These are phyloP conservation scores for Linurgus olivaceus DNA, from an alignment of 2,797 vertebrate species.

Conservation along the genomic window DNA sequence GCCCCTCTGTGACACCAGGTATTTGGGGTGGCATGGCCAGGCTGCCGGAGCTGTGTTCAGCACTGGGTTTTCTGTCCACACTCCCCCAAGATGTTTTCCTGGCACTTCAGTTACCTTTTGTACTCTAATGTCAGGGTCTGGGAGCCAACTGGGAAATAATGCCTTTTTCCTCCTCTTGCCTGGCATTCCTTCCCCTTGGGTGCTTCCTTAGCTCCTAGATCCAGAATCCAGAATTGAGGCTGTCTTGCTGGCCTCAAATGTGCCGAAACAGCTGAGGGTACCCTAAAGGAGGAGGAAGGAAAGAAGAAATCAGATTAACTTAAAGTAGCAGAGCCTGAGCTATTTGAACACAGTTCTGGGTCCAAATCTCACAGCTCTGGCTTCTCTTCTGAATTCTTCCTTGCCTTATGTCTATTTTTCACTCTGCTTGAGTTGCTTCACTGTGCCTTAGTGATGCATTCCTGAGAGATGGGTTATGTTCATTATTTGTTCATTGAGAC, in stretches of 20 bases:
- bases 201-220: background rate
- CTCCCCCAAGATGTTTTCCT: background rate
- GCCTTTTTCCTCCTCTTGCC: background rate
- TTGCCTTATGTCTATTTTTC: background rate
- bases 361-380: background rate
- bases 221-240: background rate
- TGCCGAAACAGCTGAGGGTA: background rate
- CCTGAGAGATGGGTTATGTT: background rate
- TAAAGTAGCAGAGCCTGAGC: background rate
- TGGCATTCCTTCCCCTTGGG: background rate
- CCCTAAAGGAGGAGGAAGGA: background rate
- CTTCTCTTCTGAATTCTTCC: background rate
- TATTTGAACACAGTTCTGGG: background rate
- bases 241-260: background rate
- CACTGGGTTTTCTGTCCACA: background rate
- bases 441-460: background rate
- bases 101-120: background rate
- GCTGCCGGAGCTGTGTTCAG: background rate
- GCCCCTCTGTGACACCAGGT: background rate
- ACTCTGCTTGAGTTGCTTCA: background rate
- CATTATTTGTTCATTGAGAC: background rate
- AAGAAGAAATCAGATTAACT: background rate
- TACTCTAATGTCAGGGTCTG: background rate
- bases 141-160: background rate
- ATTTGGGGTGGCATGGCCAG: background rate